phyloP scores from a whole-genome alignment of 2,797 vertebrate species.

The Ptychadena robeensis region DNA sequence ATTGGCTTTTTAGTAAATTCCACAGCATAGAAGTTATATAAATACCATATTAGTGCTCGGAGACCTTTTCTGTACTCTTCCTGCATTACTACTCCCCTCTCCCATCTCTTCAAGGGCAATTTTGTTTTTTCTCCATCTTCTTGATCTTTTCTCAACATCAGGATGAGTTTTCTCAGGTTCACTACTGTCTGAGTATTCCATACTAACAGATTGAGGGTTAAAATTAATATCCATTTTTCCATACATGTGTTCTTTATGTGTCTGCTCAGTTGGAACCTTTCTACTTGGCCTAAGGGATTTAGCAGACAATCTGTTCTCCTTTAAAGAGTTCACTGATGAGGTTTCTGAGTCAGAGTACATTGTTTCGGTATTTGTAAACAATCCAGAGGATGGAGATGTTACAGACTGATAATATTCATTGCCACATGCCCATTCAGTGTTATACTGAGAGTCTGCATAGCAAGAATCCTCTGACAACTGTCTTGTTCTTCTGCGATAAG shows the following conservation, averaged over 20 bases:
- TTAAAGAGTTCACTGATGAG: slow-evolving; percentile 79
- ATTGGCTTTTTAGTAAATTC: background rate
- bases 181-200: slow-evolving; percentile 85
- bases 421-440: slow-evolving; percentile 79
- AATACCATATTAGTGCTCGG: slow-evolving; percentile 70
- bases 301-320: slow-evolving; percentile 68
- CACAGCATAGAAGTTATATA: background rate
- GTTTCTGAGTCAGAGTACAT: slow-evolving; percentile 89
- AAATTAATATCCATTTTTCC: slow-evolving; percentile 90
- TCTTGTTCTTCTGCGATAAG: slow-evolving; percentile 65
- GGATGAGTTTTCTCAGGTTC: slow-evolving; percentile 82
- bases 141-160: slow-evolving; percentile 77
- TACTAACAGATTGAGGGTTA: slow-evolving; percentile 82
- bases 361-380: slow-evolving; percentile 87
- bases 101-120: slow-evolving; percentile 69
- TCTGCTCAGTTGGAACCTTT: slow-evolving; percentile 67
- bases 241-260: slow-evolving; percentile 66
- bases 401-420: slow-evolving; percentile 75
- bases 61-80: slow-evolving; percentile 62
- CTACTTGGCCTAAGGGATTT: slow-evolving; percentile 76
- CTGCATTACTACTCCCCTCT: slow-evolving; percentile 66
- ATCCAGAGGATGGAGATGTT: slow-evolving; percentile 81
- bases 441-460: slow-evolving; percentile 78
- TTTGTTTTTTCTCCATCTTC: slow-evolving; percentile 83
- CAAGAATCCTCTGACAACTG: slow-evolving; percentile 78